Evolutionary conservation across 2,888 invertebrate species (phyloP).

Genomic region (Leptopilina myrica): DNA sequence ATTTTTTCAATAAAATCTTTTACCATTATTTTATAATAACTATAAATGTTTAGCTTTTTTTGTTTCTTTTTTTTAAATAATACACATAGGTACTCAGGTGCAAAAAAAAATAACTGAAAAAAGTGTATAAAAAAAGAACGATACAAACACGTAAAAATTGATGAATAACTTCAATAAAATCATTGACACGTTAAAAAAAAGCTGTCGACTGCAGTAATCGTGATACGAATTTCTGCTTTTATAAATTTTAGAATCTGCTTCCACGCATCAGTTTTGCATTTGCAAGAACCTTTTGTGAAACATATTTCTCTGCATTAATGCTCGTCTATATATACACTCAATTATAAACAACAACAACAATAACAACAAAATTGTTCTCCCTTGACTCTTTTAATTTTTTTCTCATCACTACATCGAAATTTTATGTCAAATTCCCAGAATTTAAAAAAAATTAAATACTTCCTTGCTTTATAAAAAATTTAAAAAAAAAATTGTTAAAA

Average conservation of each 20-base stretch:
- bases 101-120: too few species aligned
- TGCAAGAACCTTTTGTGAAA: slow-evolving; percentile 5
- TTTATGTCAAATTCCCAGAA: too few species aligned
- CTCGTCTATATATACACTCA: not conserved
- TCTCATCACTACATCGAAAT: too few species aligned
- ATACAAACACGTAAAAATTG: not conserved
- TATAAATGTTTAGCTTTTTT: too few species aligned
- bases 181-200: slow-evolving; percentile 26
- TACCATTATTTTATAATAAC: too few species aligned
- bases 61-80: too few species aligned
- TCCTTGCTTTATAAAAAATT: too few species aligned
- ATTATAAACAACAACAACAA: too few species aligned
- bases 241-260: slow-evolving; percentile 23
- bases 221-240: slow-evolving; percentile 34
- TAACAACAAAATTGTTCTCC: not conserved
- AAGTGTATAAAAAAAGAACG: not conserved
- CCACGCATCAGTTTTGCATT: not conserved
- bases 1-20: too few species aligned
- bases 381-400: not conserved
- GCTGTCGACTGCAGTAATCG: slow-evolving; percentile 19
- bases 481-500: too few species aligned
- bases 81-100: too few species aligned
- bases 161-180: slow-evolving; percentile 16
- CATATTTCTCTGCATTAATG: not conserved
- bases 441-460: too few species aligned